Base-by-base conservation (phyloP, 2,113 vertebrate species). In the Pimephales promelas region DNA sequence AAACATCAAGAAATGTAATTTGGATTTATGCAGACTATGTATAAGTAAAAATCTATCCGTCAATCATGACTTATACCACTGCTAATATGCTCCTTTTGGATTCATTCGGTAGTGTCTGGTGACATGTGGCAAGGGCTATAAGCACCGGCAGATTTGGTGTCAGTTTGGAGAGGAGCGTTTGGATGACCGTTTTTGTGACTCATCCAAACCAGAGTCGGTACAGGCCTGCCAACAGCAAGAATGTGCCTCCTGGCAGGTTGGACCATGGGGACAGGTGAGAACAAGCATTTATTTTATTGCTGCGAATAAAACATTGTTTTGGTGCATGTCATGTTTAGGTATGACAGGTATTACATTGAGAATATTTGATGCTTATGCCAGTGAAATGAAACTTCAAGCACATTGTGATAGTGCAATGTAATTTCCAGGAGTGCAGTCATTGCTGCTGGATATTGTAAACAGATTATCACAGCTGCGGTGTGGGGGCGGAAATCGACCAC, bases 181-280 rank as follows among this genome's bases (percentile, higher is more conserved):
- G 9, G 96, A 95, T 0, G 97, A 99, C 89, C 91, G 92, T 31
- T 94, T 96, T 75, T 99, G 98, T 1, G 94, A 96, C 75, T 90
- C 94, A 18, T 91, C 93, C 0, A 98, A 98, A 91, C 98, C 97
- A 0, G 95, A 95, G 78, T 96, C 97, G 0, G 94, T 95, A 84
- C 96, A 97, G 91, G 86, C 88, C 0, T 99, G 98, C 91, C 97
- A 97, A 89, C 97, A 98, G 88, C 97, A 96, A 88, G 98, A 98
- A 85, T 99, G 98, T 90, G 97, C 98, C 3, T 95, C 97, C 43
- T 99, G 98, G 98, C 97, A 99, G 93, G 96, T 97, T 16, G 98
- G 98, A 84, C 95, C 96, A 0, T 99, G 98, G 98, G 97, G 98
- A 88, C 97, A 98, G 96, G 98, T 99, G 95, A 91, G 93, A 73